Evolutionary conservation across 2,888 invertebrate species (phyloP).

Genomic region (Geophilus truncorum): DNA sequence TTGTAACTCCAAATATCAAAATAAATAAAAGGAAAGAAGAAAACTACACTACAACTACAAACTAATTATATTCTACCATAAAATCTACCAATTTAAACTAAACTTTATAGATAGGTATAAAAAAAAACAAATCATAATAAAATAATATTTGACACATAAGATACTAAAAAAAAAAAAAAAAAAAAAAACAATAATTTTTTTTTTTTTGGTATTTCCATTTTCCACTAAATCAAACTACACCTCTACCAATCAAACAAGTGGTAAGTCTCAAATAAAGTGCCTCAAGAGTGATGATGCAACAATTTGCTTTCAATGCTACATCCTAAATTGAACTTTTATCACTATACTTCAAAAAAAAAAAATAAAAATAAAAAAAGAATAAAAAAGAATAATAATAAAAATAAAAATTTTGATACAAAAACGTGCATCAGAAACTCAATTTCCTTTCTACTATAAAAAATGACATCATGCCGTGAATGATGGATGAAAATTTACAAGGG

Average conservation of each 20-base stretch:
- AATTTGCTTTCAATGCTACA: constrained; percentile 22
- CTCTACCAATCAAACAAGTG: constrained; percentile 14
- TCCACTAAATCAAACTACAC: not conserved
- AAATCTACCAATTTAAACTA: too few species aligned
- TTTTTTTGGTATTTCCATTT: too few species aligned
- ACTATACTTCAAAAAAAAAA: constrained; percentile 36
- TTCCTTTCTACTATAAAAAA: not conserved
- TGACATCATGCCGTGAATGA: not conserved
- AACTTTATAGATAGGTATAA: too few species aligned
- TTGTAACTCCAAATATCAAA: not conserved
- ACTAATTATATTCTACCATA: too few species aligned
- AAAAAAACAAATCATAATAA: too few species aligned
- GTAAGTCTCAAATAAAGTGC: not conserved
- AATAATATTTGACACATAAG: too few species aligned
- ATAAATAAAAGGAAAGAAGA: too few species aligned
- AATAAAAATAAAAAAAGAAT: too few species aligned
- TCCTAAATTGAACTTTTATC: not conserved
- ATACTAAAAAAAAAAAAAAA: constrained; percentile 30
- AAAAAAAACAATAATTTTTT: too few species aligned
- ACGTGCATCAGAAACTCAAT: not conserved
- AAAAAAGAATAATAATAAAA: constrained; percentile 37
- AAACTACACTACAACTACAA: too few species aligned
- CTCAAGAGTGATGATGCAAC: not conserved
- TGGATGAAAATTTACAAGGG: not conserved
- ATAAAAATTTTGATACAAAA: constrained; percentile 33